phyloP scores from a whole-genome alignment of 2,113 vertebrate genomes.

The Myotis yumanensis region DNA sequence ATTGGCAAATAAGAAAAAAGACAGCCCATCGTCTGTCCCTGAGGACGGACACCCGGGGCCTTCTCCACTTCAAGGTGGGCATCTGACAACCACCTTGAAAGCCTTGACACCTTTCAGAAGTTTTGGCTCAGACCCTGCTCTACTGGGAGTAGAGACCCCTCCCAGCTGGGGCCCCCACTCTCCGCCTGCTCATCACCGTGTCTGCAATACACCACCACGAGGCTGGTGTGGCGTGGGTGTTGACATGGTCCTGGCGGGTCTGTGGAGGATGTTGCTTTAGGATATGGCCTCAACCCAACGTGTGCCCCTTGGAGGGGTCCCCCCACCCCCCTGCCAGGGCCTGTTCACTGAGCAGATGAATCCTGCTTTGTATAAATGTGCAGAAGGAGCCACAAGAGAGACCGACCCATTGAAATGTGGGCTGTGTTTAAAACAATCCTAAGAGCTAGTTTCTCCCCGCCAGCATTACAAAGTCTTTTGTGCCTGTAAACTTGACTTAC shows the following conservation, averaged over 20 bases:
- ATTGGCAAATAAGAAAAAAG: background rate
- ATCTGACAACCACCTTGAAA: background rate
- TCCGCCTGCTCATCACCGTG: accelerated
- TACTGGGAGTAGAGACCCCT: background rate
- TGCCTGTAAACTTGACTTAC: background rate
- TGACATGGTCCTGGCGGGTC: no score
- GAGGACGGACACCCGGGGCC: background rate
- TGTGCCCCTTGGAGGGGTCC: background rate
- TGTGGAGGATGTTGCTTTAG: background rate
- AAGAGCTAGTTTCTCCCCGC: background rate
- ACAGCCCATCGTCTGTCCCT: no score
- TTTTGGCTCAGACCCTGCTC: background rate
- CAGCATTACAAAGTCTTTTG: background rate
- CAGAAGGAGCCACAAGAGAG: background rate
- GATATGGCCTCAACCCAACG: background rate
- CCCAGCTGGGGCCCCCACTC: accelerated
- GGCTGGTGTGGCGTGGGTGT: background rate
- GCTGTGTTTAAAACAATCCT: background rate
- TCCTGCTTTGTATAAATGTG: background rate
- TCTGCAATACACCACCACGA: accelerated
- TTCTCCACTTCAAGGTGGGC: accelerated
- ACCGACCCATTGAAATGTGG: background rate
- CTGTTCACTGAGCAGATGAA: background rate
- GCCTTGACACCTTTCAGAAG: background rate
- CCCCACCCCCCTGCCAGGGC: no score